A percentile compares a stretch with the other conserved stretches of the same genome.
phyloP scores from a whole-genome alignment of 2,888 invertebrate genomes.

The Heliconius cydno region DNA sequence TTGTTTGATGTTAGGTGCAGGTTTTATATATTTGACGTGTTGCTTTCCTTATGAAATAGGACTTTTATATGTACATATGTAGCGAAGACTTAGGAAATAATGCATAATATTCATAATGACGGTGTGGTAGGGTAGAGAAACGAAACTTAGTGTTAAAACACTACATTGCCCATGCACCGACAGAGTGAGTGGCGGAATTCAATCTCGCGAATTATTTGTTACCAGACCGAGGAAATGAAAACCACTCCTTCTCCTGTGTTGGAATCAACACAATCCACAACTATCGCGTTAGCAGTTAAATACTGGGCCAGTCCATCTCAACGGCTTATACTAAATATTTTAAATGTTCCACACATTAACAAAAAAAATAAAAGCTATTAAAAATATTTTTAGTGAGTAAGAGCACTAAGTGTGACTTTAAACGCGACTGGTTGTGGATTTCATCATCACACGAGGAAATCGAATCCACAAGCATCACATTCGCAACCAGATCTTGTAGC shows the following conservation, averaged over 20 bases:
- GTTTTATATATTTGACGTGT: constrained; percentile 36
- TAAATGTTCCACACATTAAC: too few relatives aligned
- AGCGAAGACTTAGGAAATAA: neutral
- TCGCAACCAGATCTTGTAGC: too few relatives aligned
- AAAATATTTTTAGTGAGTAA: too few relatives aligned
- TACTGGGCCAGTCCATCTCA: neutral
- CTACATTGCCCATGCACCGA: too few relatives aligned
- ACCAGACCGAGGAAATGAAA: neutral
- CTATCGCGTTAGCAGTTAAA: neutral
- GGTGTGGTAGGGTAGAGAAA: too few relatives aligned
- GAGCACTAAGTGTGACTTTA: too few relatives aligned
- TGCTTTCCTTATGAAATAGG: constrained; percentile 10
- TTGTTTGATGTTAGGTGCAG: constrained; percentile 44
- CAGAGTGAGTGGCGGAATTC: neutral
- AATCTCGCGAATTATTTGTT: neutral
- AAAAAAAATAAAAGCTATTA: too few relatives aligned
- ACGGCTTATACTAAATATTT: neutral
- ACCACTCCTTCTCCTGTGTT: too few relatives aligned
- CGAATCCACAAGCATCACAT: too few relatives aligned
- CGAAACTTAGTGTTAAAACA: too few relatives aligned
- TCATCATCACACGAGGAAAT: too few relatives aligned
- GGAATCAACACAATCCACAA: neutral
- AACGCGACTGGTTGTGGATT: too few relatives aligned
- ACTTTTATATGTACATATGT: neutral
- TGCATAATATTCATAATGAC: neutral